A percentile compares a stretch with the other conserved stretches of the same genome.
phyloP scores from a whole-genome alignment of 2,797 vertebrate species.

The Peromyscus eremicus region DNA sequence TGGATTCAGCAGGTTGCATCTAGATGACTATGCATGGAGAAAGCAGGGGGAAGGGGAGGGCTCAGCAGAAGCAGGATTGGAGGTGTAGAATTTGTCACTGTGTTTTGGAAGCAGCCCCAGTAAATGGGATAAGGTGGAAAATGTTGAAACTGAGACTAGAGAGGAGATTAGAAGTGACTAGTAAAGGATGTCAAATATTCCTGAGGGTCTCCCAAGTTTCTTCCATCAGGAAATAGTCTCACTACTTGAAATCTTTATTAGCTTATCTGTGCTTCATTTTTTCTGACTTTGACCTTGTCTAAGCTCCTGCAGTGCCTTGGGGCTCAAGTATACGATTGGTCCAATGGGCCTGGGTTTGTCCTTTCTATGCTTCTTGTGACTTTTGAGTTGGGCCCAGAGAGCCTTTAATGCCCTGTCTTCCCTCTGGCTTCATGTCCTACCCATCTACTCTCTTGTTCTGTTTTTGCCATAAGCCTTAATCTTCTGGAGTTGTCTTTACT shows the following conservation, averaged over 20 bases:
- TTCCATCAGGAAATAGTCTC: not conserved
- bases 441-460: not conserved
- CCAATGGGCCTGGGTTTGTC: not conserved
- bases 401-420: not conserved
- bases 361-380: not conserved
- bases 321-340: not conserved
- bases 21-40: not conserved
- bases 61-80: not conserved
- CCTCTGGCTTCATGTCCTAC: accelerated
- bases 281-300: not conserved
- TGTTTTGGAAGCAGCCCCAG: not conserved
- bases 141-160: not conserved
- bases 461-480: not conserved
- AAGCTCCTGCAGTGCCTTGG: not conserved
- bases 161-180: not conserved
- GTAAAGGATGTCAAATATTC: not conserved
- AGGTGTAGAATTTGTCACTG: not conserved
- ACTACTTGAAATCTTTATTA: not conserved
- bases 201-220: not conserved
- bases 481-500: not conserved
- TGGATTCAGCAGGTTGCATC: not conserved
- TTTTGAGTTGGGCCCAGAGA: not conserved
- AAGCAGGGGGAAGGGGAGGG: not conserved
- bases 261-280: not conserved
- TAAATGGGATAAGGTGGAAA: not conserved